Evolutionary conservation across 2,888 invertebrate genomes (phyloP).

Genomic region (Polietes domitor): DNA sequence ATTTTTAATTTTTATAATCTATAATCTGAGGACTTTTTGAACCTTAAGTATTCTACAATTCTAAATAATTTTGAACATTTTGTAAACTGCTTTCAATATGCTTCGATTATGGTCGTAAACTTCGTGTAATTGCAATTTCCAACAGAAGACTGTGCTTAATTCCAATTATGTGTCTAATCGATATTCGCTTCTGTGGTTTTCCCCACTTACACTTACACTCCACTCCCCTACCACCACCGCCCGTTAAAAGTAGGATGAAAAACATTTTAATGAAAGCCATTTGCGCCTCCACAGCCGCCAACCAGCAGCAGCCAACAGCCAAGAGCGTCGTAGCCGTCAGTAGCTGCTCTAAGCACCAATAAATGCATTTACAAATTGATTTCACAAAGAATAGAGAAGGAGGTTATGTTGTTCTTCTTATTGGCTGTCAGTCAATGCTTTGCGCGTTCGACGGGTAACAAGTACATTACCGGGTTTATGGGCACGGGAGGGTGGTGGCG

Average conservation of each 20-base stretch:
- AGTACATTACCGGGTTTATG: slow-evolving; percentile 1
- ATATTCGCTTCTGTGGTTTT: slow-evolving; percentile 5
- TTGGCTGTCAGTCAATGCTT: background rate
- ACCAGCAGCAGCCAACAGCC: background rate
- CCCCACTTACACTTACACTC: background rate
- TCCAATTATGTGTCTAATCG: slow-evolving; percentile 20
- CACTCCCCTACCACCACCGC: background rate
- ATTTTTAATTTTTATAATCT: no score
- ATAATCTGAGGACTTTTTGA: no score
- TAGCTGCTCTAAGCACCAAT: slow-evolving; percentile 21
- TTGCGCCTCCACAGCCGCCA: background rate
- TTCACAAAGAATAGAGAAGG: slow-evolving; percentile 2
- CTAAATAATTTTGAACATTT: no score
- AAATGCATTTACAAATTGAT: slow-evolving; percentile 46
- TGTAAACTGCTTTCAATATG: background rate
- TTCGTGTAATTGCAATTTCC: background rate
- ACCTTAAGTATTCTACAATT: no score
- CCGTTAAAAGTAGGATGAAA: background rate
- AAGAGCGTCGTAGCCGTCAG: background rate
- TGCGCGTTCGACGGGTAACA: slow-evolving; percentile 8
- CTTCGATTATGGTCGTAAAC: background rate
- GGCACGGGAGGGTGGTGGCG: background rate
- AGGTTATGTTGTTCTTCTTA: slow-evolving; percentile 30
- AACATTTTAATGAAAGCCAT: slow-evolving; percentile 12
- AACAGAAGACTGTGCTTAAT: background rate